Evolutionary conservation across 30 jellyfish, hydroid and myxozoan genomes (phyloP).

Genomic region (Aurelia sp.): DNA sequence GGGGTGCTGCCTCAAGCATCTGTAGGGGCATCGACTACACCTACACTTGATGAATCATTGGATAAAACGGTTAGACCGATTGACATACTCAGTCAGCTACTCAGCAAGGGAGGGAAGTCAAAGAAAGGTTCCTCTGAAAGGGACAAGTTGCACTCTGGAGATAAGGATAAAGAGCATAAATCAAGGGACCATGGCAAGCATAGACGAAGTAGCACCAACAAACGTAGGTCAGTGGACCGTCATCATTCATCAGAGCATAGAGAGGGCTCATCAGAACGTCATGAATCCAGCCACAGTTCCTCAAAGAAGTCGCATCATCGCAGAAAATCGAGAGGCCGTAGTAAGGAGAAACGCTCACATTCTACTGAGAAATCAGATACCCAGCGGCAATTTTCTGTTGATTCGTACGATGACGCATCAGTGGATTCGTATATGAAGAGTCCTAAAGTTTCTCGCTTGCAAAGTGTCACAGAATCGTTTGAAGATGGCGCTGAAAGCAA

Average conservation of each 20-base stretch:
- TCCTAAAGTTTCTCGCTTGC: slow-evolving; percentile 46
- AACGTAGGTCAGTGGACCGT: slow-evolving; percentile 41
- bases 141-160: slow-evolving; percentile 23
- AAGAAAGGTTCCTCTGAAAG: slow-evolving; percentile 32
- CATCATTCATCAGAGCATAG: slow-evolving; percentile 35
- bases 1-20: slow-evolving; percentile 8
- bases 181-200: slow-evolving; percentile 43
- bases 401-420: slow-evolving; percentile 24
- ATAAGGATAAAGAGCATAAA: slow-evolving; percentile 28
- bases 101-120: slow-evolving; percentile 30
- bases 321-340: slow-evolving; percentile 39
- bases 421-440: slow-evolving; percentile 37
- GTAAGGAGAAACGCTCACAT: slow-evolving; percentile 40
- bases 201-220: slow-evolving; percentile 25
- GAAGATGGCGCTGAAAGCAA: slow-evolving; percentile 21
- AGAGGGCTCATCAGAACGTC: slow-evolving; percentile 29
- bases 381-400: slow-evolving; percentile 24
- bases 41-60: slow-evolving; percentile 62
- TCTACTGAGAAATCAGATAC: slow-evolving; percentile 16
- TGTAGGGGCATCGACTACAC: slow-evolving; percentile 43
- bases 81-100: slow-evolving; percentile 62
- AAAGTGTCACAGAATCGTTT: slow-evolving; percentile 10
- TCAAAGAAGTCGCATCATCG: slow-evolving; percentile 52
- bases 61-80: slow-evolving; percentile 43
- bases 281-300: slow-evolving; percentile 36